Evolutionary conservation across 2,888 invertebrate species (phyloP).

Genomic region (Busseola fusca): DNA sequence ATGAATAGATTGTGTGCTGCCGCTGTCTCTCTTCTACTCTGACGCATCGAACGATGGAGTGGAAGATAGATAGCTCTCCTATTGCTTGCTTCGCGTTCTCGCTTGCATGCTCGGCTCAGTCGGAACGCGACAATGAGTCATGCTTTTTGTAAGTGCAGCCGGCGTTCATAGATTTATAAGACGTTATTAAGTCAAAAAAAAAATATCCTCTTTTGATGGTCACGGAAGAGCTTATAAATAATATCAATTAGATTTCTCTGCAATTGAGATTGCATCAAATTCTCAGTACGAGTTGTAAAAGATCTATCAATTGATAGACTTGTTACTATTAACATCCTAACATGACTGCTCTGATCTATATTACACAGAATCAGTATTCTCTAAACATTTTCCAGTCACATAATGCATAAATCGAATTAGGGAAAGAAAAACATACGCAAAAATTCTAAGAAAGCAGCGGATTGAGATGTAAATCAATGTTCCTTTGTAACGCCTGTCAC

Average conservation of each 20-base stretch:
- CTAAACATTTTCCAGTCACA: constrained; percentile 33
- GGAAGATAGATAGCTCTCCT: too few species aligned
- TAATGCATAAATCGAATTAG: constrained; percentile 34
- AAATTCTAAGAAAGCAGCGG: constrained; percentile 57
- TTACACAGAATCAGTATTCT: constrained; percentile 10
- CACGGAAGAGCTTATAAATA: too few species aligned
- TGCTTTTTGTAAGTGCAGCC: too few species aligned
- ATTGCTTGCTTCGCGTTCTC: too few species aligned
- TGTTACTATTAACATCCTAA: constrained; percentile 2
- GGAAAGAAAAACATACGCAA: constrained; percentile 47
- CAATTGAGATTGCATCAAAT: background rate
- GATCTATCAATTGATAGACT: constrained; percentile 8
- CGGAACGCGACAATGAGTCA: too few species aligned
- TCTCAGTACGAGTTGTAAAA: constrained; percentile 1
- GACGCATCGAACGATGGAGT: too few species aligned
- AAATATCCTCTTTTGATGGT: too few species aligned
- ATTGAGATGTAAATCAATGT: constrained; percentile 67
- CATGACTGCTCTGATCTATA: constrained; percentile 5
- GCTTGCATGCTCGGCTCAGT: too few species aligned
- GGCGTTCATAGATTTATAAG: too few species aligned
- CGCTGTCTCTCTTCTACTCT: too few species aligned
- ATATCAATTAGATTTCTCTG: background rate
- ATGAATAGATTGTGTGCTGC: too few species aligned
- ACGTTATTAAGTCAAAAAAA: too few species aligned
- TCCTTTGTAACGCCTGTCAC: constrained; percentile 61